These are phyloP conservation scores for Hemibagrus wyckioides DNA, from an alignment of 2,113 vertebrate genomes.

Conservation along the genomic window DNA sequence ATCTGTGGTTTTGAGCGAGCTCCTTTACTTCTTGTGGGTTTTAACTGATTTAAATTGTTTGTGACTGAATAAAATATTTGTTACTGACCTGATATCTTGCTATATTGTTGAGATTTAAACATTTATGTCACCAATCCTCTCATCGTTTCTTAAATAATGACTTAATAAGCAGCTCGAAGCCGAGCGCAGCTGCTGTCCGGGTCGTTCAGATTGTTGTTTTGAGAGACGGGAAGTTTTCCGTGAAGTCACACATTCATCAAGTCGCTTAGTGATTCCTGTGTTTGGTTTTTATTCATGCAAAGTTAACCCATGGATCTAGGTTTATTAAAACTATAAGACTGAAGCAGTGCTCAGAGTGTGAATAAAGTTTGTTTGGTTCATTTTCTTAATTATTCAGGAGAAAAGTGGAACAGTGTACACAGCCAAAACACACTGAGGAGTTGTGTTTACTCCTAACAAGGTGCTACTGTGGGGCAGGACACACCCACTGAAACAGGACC, in stretches of 20 bases:
- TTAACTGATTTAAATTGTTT: not conserved
- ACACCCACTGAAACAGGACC: not conserved
- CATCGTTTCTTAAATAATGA: not conserved
- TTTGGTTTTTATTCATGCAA: not conserved
- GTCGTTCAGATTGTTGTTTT: not conserved
- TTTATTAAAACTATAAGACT: not conserved
- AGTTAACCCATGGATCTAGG: not conserved
- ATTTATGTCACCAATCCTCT: not conserved
- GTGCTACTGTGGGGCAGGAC: not conserved
- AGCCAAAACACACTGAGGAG: not conserved
- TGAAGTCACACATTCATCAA: not conserved
- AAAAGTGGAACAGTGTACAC: too few species aligned
- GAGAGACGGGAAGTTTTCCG: not conserved
- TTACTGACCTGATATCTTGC: not conserved
- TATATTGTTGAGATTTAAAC: not conserved
- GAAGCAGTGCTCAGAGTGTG: not conserved
- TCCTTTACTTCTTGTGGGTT: not conserved
- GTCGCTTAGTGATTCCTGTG: not conserved
- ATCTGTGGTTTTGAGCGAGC: not conserved
- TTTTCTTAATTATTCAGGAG: too few species aligned
- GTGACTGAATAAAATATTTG: slow-evolving; percentile 9
- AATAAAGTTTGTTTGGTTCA: not conserved
- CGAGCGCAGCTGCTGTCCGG: not conserved
- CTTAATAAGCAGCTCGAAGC: not conserved
- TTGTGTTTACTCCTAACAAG: not conserved